A percentile compares a stretch with the other conserved stretches of the same genome.
Conservation (phyloP, 2,113 vertebrate species). For the Cyanocitta stelleri region DNA sequence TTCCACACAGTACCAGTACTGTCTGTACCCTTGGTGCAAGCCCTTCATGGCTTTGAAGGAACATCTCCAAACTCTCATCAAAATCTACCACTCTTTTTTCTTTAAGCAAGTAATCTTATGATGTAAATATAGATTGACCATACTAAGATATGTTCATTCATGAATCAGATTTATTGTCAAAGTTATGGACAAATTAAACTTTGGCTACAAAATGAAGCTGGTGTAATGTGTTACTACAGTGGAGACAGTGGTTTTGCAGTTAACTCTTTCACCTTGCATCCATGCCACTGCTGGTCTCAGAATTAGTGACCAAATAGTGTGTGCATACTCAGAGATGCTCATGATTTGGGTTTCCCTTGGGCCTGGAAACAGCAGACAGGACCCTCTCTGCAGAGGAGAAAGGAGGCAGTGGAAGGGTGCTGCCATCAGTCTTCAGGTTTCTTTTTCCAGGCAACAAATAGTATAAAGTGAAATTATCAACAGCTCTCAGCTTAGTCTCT, state of each 20-base stretch:
- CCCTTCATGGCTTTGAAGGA: not conserved
- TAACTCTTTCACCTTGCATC: not conserved
- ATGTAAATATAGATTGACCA: not conserved
- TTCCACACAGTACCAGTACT: not conserved
- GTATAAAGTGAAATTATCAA: not conserved
- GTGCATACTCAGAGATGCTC: not conserved
- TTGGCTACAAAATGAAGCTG: not conserved
- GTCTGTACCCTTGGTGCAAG: not conserved
- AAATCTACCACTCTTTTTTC: not conserved
- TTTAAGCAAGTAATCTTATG: not conserved
- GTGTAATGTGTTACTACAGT: not conserved
- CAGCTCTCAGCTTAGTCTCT: not conserved
- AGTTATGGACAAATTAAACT: not conserved
- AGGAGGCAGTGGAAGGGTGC: not conserved
- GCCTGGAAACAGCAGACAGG: not conserved
- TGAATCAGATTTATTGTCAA: not conserved
- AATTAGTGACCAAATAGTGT: accelerated
- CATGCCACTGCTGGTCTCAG: not conserved
- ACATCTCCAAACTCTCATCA: not conserved
- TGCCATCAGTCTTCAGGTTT: not conserved
- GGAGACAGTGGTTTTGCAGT: not conserved
- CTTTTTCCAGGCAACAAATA: not conserved
- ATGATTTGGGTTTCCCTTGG: not conserved
- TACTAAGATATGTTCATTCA: not conserved
- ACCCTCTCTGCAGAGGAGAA: not conserved